Conservation (phyloP, 2,113 vertebrate genomes). For the Speoplatyrhinus poulsoni region DNA sequence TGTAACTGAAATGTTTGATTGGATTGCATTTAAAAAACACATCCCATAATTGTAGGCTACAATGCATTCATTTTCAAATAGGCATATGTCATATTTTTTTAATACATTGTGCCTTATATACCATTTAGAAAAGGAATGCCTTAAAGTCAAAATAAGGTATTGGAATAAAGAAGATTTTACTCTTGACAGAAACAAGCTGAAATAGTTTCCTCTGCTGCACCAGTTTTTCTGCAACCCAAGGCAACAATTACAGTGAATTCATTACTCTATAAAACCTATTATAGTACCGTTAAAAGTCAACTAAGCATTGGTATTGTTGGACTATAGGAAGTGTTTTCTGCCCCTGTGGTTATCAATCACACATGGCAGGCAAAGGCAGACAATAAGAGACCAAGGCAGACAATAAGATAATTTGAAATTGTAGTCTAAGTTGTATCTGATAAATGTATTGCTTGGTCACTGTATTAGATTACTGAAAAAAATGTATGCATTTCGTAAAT, state of each 20-base stretch:
- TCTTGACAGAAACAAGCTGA: too few relatives aligned
- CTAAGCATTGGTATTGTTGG: slow-evolving; percentile 60
- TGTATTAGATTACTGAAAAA: not conserved
- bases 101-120: too few relatives aligned
- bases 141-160: too few relatives aligned
- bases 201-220: not conserved
- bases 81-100: too few relatives aligned
- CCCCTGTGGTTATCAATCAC: slow-evolving; percentile 56
- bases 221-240: slow-evolving; percentile 49
- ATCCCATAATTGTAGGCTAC: too few relatives aligned
- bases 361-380: slow-evolving; percentile 47
- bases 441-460: slow-evolving; percentile 29
- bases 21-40: too few relatives aligned
- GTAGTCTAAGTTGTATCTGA: slow-evolving; percentile 44
- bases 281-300: slow-evolving; percentile 65
- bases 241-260: slow-evolving; percentile 63
- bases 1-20: too few relatives aligned
- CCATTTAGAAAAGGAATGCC: too few relatives aligned
- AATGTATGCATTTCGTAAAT: too few relatives aligned
- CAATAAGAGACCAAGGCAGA: slow-evolving; percentile 50
- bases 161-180: too few relatives aligned
- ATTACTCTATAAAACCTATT: slow-evolving; percentile 67
- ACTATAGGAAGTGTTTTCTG: slow-evolving; percentile 53
- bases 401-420: slow-evolving; percentile 52
- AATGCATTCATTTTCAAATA: too few relatives aligned